Percentiles rank a stretch among this genome's conserved stretches.
Conservation (phyloP, 2,888 invertebrate species). For the Trissonchulus latispiculum region DNA sequence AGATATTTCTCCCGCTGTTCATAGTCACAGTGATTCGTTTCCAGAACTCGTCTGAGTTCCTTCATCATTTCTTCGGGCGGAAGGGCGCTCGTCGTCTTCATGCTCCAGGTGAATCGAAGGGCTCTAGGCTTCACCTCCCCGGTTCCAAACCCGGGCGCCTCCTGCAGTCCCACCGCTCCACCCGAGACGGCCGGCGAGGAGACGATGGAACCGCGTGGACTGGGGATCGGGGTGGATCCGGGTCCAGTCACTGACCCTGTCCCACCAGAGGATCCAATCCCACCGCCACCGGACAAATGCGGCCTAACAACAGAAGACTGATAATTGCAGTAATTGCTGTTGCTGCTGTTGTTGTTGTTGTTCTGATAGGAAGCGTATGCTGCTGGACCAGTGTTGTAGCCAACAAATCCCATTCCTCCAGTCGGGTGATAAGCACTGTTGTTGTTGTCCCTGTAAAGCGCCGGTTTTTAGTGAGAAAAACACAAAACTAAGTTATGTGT, state of each 20-base stretch:
- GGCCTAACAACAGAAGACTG: too few relatives aligned
- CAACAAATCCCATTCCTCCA: too few relatives aligned
- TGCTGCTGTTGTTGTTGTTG: too few relatives aligned
- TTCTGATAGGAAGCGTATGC: too few relatives aligned
- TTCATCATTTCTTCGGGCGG: constrained; percentile 99
- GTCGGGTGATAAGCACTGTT: too few relatives aligned
- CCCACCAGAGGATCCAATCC: not conserved
- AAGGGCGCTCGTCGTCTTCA: constrained; percentile 98
- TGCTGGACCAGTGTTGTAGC: too few relatives aligned
- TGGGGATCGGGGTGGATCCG: not conserved
- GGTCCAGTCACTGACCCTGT: not conserved
- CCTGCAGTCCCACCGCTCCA: constrained; percentile 34
- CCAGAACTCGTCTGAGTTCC: constrained; percentile 58
- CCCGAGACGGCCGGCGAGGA: constrained; percentile 30
- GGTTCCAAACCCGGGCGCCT: too few relatives aligned
- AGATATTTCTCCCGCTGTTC: constrained; percentile 97
- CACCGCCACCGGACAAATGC: not conserved
- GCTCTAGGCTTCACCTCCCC: constrained; percentile 17
- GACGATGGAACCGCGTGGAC: not conserved
- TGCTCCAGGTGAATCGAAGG: constrained; percentile 79
- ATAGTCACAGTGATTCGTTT: constrained; percentile 98
- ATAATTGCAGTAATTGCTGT: too few relatives aligned
- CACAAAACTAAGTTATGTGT: too few relatives aligned
- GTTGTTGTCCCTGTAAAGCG: too few relatives aligned
- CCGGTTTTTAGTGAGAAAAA: too few relatives aligned